A percentile compares a stretch with the other conserved stretches of the same genome.
phyloP scores from a whole-genome alignment of 2,888 invertebrate species.

The Caenorhabditis imperialis region DNA sequence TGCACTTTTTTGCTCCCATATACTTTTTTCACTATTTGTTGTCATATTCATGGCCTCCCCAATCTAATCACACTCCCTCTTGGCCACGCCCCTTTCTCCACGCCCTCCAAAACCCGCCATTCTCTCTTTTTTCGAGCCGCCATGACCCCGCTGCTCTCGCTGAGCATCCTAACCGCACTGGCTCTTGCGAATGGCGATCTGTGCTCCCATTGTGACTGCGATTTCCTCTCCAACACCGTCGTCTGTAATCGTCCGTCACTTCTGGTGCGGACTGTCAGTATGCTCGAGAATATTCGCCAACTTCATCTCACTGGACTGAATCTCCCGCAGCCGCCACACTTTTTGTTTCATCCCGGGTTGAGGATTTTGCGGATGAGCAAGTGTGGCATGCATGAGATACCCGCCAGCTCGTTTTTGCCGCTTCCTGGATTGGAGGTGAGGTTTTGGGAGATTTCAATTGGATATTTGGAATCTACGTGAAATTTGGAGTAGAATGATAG shows the following conservation, averaged over 20 bases:
- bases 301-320: conserved; percentile 47
- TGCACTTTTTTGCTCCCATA: no score
- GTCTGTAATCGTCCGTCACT: conserved; percentile 57
- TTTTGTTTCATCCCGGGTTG: conserved; percentile 67
- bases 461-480: no score
- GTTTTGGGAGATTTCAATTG: no score
- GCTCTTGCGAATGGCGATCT: conserved; percentile 34
- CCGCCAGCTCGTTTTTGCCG: conserved; percentile 67
- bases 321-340: conserved; percentile 73
- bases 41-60: no score
- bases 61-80: conserved; percentile 41
- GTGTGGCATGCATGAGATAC: conserved; percentile 67
- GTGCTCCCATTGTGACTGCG: conserved; percentile 64
- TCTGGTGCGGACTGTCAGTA: conserved; percentile 59
- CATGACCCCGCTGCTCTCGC: conserved; percentile 12
- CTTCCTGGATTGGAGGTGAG: conserved; percentile 71
- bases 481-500: no score
- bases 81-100: no score
- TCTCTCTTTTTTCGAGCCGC: conserved; percentile 14
- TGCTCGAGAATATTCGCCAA: conserved; percentile 55
- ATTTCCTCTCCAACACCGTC: conserved; percentile 49
- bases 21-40: no score
- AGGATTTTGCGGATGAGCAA: conserved; percentile 64
- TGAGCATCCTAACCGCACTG: conserved; percentile 18
- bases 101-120: conserved; percentile 9